Conservation (phyloP, 2,888 invertebrate genomes). For the Margaritifera margaritifera region DNA sequence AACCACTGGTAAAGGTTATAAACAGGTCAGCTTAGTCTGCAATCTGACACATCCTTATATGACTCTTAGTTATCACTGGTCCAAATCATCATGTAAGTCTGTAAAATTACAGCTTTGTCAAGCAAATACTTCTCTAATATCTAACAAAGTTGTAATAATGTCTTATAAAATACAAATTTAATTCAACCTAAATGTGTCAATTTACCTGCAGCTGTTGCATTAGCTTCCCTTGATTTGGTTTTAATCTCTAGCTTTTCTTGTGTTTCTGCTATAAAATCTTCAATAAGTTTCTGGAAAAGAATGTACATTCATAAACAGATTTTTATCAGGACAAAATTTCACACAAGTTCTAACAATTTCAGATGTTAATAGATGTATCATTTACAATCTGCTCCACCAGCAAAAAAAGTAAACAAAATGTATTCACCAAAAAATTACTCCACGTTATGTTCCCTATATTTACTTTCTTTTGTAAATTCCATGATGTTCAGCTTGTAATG, state of each 20-base stretch:
- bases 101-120: too few relatives aligned
- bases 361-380: not conserved
- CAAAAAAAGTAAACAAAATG: not conserved
- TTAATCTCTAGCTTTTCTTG: slow-evolving; percentile 80
- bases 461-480: too few relatives aligned
- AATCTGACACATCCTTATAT: too few relatives aligned
- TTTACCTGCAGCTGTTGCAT: slow-evolving; percentile 77
- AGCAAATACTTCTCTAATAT: too few relatives aligned
- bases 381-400: not conserved
- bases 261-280: slow-evolving; percentile 78
- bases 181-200: slow-evolving; percentile 1
- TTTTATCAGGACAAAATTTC: not conserved
- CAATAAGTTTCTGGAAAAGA: slow-evolving; percentile 65
- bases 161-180: not conserved
- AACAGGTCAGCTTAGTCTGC: too few relatives aligned
- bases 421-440: too few relatives aligned
- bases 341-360: too few relatives aligned
- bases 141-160: not conserved
- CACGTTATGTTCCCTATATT: too few relatives aligned
- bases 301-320: slow-evolving; percentile 4
- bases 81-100: too few relatives aligned
- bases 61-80: too few relatives aligned
- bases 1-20: too few relatives aligned
- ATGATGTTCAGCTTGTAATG: too few relatives aligned
- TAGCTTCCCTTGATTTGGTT: slow-evolving; percentile 80